Conservation (phyloP, 1,140 invertebrate genomes). For the Microplitis demolitor region DNA sequence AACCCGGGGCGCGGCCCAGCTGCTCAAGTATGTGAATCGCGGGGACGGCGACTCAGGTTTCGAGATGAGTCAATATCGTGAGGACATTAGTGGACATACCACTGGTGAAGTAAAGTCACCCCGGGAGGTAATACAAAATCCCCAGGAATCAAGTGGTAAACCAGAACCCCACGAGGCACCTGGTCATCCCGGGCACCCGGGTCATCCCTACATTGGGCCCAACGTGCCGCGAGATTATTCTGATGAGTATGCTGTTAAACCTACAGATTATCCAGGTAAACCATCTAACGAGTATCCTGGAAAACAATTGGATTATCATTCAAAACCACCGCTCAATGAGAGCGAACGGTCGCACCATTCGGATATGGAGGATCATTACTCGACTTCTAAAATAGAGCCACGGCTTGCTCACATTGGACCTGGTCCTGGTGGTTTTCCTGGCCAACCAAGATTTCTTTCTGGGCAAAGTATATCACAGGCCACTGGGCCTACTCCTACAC, state of each 20-base stretch:
- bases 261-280: constrained; percentile 46
- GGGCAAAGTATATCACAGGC: constrained; percentile 74
- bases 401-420: constrained; percentile 41
- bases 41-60: constrained; percentile 47
- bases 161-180: constrained; percentile 50
- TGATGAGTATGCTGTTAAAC: constrained; percentile 47
- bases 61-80: constrained; percentile 65
- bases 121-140: constrained; percentile 49
- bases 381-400: constrained; percentile 50
- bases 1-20: constrained; percentile 55
- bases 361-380: constrained; percentile 55
- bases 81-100: constrained; percentile 58
- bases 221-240: constrained; percentile 43
- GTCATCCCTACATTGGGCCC: constrained; percentile 38
- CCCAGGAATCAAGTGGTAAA: constrained; percentile 50
- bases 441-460: constrained; percentile 63
- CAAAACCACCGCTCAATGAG: constrained; percentile 45
- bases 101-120: constrained; percentile 57
- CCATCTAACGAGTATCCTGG: constrained; percentile 31
- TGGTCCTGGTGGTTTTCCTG: constrained; percentile 45
- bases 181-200: constrained; percentile 38
- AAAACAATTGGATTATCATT: constrained; percentile 43
- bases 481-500: constrained; percentile 85
- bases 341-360: constrained; percentile 41
- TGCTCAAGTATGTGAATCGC: constrained; percentile 57